Base-by-base conservation (phyloP, 2,888 invertebrate species). In the Apodemia zela region DNA sequence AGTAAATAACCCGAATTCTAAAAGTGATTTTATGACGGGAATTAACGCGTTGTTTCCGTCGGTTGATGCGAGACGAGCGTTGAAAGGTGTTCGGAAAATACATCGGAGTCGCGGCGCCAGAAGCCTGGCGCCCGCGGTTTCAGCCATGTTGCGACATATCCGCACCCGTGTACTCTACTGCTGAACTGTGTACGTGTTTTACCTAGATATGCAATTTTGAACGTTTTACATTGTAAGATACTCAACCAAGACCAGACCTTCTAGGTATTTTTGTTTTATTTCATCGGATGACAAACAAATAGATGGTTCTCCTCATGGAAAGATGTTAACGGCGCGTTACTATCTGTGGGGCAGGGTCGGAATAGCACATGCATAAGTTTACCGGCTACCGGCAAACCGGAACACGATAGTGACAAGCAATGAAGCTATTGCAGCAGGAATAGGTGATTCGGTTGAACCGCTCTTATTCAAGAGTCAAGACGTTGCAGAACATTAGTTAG, bases 11-110 rank as follows among this genome's bases (percentile, higher is more conserved):
- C 89, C 85, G 87, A 88, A 89, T 90, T 89, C 91, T 90, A 89
- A 90, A 90, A 88, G 84, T 84, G 91, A 90, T 90, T 91, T 91
- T 90, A 91, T 89, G 90, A 90, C 89, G 89, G 87, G 90, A 90
- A 90, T 90, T 90, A 91, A 91, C 91, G 89, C 85, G 89, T 90
- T 89, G 89, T 91, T 91, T 91, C 91, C 91, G 90, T 85, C 89
- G 87, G 85, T 84, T 83, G 89, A 87, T 88, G 88, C 83, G 89
- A 84, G 89, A 86, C 83, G 87, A 83, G 89, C 87, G 89, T 82
- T 89, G 91, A 91, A 89, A 91, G 89, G 87, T 85, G 89, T 80
- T 85, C 84, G 85, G 84, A 87, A 87, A 89, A 89, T 87, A 89
- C 86, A 86, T 82, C 69, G 81, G 73, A 77, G 81, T 77, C 66